A percentile compares a stretch with the other conserved stretches of the same genome.
These are phyloP conservation scores for Acrossocheilus fasciatus DNA, from an alignment of 2,797 vertebrate species.

Conservation along the genomic window DNA sequence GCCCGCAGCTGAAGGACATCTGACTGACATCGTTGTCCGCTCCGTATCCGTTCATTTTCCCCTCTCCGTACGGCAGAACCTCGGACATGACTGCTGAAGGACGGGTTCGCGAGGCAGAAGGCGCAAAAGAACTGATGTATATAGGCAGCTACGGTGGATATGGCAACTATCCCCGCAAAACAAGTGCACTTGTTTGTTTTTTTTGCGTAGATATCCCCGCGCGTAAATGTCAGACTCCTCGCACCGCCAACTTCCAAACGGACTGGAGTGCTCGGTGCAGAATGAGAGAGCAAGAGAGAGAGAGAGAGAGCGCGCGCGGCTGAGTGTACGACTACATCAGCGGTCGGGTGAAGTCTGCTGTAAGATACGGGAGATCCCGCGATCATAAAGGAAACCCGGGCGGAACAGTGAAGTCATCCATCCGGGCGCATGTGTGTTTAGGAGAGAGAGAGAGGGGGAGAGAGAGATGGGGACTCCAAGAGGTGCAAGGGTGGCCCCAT, in stretches of 20 bases:
- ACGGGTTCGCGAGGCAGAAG: conserved; percentile 9
- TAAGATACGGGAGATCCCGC: conserved; percentile 87
- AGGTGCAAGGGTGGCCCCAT: conserved; percentile 75
- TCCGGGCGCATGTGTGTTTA: conserved; percentile 79
- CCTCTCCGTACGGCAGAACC: conserved; percentile 95
- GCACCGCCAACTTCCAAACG: conserved; percentile 51
- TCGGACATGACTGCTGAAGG: conserved; percentile 88
- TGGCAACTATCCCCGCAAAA: conserved; percentile 61
- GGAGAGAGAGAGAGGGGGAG: conserved; percentile 43
- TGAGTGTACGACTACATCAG: conserved; percentile 71
- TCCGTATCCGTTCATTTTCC: conserved; percentile 96
- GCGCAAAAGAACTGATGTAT: conserved; percentile 8
- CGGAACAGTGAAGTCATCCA: conserved; percentile 97
- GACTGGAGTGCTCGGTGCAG: conserved; percentile 52
- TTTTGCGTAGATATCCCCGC: conserved; percentile 30
- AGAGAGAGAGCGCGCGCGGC: neutral
- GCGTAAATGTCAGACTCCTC: conserved; percentile 42
- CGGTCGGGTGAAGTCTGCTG: conserved; percentile 78
- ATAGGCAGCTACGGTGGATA: conserved; percentile 35
- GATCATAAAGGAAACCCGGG: conserved; percentile 96
- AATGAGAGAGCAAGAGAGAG: conserved; percentile 29
- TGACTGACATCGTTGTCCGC: conserved; percentile 92
- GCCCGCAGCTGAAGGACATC: conserved; percentile 97
- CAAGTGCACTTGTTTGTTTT: conserved; percentile 53
- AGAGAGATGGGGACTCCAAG: conserved; percentile 56